Base-by-base conservation (phyloP, 1,140 invertebrate genomes). In the Pollicipes pollicipes region DNA sequence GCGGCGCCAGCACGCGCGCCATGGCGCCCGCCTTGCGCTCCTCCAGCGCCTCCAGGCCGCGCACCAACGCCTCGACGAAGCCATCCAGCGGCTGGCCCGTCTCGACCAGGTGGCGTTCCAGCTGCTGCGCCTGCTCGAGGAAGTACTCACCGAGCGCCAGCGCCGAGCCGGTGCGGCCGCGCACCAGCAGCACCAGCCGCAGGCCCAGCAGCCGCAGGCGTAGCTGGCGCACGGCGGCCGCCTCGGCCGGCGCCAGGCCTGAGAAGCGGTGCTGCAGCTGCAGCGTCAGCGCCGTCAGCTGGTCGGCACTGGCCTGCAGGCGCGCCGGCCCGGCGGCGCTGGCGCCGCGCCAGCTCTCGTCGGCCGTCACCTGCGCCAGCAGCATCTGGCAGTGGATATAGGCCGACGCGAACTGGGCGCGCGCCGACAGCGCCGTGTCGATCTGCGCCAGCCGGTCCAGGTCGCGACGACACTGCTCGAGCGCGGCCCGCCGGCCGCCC, bases 11-110 rank as follows among this genome's bases (percentile, higher is more conserved):
- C 69, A 89, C 83, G 66, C 90, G 84, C 17, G 90, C 88, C 13
- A 96, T 85, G 1, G 87, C 84, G n/a, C 82, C 88, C 13, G 94
- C 90, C 79, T 93, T 93, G 0, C 88, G 87, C 76, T 95, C 91
- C 63, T 88, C 87, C 45, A 93, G 81, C 24, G 83, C 82, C 35
- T 87, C 85, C 73, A 96, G 80, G 76, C 91, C 88, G 74, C 86
- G 84, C 73, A 95, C 87, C 13, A 97, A 81, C 45, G 86, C 83
- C 28, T 86, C 83, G 0, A 91, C 92, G 76, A 95, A 95, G 30
- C 85, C 82, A 78, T 93, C 90, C 30, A 72, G 71, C 28, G 69
- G 69, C 21, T 71, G 68, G 30, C 72, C 72, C 30, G 72, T 68
- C 30, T 76, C 68, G 26, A 72, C 72, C 17, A 74, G 71, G 58